Evolutionary conservation across 2,797 vertebrate genomes (phyloP).

Genomic region (Distichodus sexfasciatus): DNA sequence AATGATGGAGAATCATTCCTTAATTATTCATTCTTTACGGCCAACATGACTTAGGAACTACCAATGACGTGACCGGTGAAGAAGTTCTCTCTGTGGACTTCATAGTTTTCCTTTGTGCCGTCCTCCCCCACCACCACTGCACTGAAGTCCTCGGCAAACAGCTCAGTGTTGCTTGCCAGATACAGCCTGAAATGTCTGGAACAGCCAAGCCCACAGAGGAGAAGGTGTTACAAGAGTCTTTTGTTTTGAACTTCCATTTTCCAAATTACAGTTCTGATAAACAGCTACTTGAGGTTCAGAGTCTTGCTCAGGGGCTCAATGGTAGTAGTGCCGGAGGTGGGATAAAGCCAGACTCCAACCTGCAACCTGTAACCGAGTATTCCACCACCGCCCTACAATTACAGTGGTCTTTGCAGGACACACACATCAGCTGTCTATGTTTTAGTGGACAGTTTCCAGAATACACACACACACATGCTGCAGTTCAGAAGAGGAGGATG

Average conservation of each 20-base stretch:
- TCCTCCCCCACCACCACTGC: constrained; percentile 80
- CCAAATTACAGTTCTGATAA: too few relatives aligned
- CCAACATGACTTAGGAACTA: constrained; percentile 50
- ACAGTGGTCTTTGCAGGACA: too few relatives aligned
- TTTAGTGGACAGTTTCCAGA: too few relatives aligned
- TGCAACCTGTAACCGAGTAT: too few relatives aligned
- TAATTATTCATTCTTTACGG: neutral
- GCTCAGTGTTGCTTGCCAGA: constrained; percentile 86
- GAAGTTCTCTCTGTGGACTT: constrained; percentile 86
- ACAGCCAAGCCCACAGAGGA: neutral
- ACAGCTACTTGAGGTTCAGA: too few relatives aligned
- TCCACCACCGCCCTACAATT: too few relatives aligned
- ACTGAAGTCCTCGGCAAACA: constrained; percentile 85
- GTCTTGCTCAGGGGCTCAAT: too few relatives aligned
- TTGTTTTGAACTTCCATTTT: too few relatives aligned
- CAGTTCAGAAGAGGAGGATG: neutral
- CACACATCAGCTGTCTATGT: too few relatives aligned
- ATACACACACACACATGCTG: neutral
- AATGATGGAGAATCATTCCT: neutral
- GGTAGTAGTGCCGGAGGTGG: too few relatives aligned
- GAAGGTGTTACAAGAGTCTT: neutral
- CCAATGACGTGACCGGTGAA: constrained; percentile 91
- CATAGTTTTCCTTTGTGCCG: constrained; percentile 69
- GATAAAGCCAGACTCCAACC: too few relatives aligned
- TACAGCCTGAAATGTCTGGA: constrained; percentile 88